Percentiles rank a stretch among this genome's conserved stretches.
Conservation (phyloP, 2,888 invertebrate genomes). For the Philopedon plagiatum region DNA sequence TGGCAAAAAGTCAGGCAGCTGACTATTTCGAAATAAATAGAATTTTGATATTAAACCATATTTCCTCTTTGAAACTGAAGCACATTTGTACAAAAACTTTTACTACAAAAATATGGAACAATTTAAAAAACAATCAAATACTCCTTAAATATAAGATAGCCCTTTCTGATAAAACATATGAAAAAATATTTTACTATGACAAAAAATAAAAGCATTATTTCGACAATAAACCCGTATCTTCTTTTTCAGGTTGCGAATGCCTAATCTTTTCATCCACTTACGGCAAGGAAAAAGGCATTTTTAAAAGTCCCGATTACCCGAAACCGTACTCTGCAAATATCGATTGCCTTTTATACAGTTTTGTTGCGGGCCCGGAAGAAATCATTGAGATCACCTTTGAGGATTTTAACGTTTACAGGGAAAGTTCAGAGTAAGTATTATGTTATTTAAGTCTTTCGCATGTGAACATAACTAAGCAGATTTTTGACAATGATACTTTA, state of each 20-base stretch:
- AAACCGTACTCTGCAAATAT: conserved; percentile 80
- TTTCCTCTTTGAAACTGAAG: no score
- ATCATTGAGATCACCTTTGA: conserved; percentile 87
- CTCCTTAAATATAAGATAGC: no score
- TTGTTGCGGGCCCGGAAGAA: conserved; percentile 83
- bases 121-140: no score
- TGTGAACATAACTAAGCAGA: no score
- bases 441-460: no score
- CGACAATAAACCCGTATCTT: not conserved
- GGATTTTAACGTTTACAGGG: conserved; percentile 83
- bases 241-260: conserved; percentile 84
- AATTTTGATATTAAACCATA: no score
- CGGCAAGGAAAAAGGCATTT: conserved; percentile 83
- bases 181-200: not conserved
- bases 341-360: conserved; percentile 88
- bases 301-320: conserved; percentile 89
- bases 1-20: no score
- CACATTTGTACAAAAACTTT: no score
- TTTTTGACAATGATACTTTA: no score
- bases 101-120: no score
- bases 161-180: no score
- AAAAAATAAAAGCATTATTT: not conserved
- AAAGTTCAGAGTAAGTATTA: conserved; percentile 77
- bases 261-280: conserved; percentile 85
- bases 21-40: no score